A percentile compares a stretch with the other conserved stretches of the same genome.
phyloP scores from a whole-genome alignment of 2,888 invertebrate species.

The Perizoma affinitatum region DNA sequence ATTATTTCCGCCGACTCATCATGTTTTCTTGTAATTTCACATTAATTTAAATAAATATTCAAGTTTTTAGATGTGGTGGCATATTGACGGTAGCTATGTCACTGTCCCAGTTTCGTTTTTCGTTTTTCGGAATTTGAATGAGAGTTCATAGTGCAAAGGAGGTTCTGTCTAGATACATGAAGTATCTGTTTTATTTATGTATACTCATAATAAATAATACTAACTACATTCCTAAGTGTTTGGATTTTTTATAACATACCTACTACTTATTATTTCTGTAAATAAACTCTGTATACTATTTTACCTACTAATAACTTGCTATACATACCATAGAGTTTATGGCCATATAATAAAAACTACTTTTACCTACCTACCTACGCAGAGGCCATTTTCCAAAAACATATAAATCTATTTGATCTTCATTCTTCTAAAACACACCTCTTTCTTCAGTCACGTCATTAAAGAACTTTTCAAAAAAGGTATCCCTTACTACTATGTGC shows the following conservation, averaged over 20 bases:
- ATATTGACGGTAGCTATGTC: slow-evolving; percentile 56
- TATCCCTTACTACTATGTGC: background rate
- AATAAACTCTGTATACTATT: too few relatives aligned
- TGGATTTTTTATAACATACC: too few relatives aligned
- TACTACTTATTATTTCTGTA: too few relatives aligned
- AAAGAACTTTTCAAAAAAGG: background rate
- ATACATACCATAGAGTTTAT: too few relatives aligned
- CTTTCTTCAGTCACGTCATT: slow-evolving; percentile 8
- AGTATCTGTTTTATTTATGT: too few relatives aligned
- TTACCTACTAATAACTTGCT: too few relatives aligned
- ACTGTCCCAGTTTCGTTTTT: slow-evolving; percentile 27
- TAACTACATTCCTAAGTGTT: too few relatives aligned
- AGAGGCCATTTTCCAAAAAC: too few relatives aligned
- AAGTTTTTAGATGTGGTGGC: slow-evolving; percentile 46
- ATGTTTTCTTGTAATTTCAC: slow-evolving; percentile 48
- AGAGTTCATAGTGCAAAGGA: background rate
- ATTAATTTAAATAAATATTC: slow-evolving; percentile 41
- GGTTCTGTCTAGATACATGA: background rate
- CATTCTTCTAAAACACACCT: background rate
- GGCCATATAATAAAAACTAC: too few relatives aligned
- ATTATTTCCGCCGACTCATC: slow-evolving; percentile 49
- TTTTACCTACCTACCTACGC: too few relatives aligned
- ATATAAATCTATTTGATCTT: too few relatives aligned
- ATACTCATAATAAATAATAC: too few relatives aligned
- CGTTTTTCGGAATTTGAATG: slow-evolving; percentile 50